Evolutionary conservation across 2,888 invertebrate species (phyloP), one percentile per base, ranked within the genome.

Genomic region (Eulithis prunata): DNA sequence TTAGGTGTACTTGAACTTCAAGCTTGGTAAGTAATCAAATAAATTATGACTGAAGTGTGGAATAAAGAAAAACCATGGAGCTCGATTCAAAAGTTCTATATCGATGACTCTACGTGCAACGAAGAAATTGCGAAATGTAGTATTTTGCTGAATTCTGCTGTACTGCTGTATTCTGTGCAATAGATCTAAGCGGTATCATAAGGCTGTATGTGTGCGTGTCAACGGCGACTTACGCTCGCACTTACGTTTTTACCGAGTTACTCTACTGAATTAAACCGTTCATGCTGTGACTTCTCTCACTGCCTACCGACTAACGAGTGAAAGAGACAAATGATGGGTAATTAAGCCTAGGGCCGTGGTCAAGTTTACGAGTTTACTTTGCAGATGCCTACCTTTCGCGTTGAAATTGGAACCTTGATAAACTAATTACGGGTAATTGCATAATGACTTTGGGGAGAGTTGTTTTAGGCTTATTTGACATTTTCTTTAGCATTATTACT

Each of bases 331-430:
- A 71, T 70, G 70, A 72, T 69, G 73, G 75, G 80, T 84, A 85
- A 87, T 88, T 86, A 83, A 78, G 76, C 78, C 78, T 77, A 78
- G 78, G 77, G 78, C 73, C 78, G 84, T 74, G 83, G 84, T 82
- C 79, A 80, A 78, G 81, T 83, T 84, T 84, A 84, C 79, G 72
- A 73, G 71, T 72, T 76, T 75, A 70, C 72, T 73, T 74, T 73
- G 71, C 74, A 74, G 74, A 76, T 74, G 73, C 73, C 77, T 76
- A 74, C 72, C 71, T 71, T 70, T 62, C 56, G 70, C 68, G 71
- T 70, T 65, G 71, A 72, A 74, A 75, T 74, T 72, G 72, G 71
- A 73, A 71, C 72, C 73, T 74, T 70, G 69, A 72, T 74, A 74
- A 72, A 74, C 74, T 76, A 79, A 79, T 78, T 75, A 75, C 73